Evolutionary conservation across 2,113 vertebrate genomes (phyloP).

Genomic region (Eptesicus fuscus): DNA sequence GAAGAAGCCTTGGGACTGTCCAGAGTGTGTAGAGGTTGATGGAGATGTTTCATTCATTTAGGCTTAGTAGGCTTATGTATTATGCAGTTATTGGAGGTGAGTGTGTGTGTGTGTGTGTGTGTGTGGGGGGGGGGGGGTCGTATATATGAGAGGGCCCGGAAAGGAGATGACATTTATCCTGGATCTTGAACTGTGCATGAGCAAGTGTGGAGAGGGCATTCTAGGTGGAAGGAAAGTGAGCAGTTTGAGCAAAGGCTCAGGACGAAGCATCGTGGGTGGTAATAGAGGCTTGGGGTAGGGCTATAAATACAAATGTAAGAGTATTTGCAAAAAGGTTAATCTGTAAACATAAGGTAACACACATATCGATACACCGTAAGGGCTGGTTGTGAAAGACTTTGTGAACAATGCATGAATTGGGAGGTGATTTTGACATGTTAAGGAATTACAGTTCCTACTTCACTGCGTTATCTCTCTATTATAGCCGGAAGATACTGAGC

Average conservation of each 20-base stretch:
- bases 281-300: neutral
- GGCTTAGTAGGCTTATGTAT: too few relatives aligned
- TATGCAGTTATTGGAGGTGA: neutral
- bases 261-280: neutral
- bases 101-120: neutral
- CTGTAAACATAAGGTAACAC: neutral
- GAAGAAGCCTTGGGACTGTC: neutral
- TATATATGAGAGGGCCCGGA: neutral
- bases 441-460: neutral
- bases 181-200: neutral
- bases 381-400: neutral
- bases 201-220: neutral
- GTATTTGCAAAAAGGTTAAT: neutral
- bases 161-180: neutral
- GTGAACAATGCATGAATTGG: neutral
- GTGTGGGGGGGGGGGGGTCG: neutral
- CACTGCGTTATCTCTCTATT: neutral
- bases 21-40: neutral
- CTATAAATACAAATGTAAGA: neutral
- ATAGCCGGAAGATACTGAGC: neutral
- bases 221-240: neutral
- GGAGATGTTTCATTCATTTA: neutral
- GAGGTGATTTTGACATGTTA: neutral
- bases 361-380: neutral
- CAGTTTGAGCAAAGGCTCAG: neutral